These are phyloP conservation scores for Prunella fulvescens DNA, from an alignment of 2,113 vertebrate genomes.

Conservation along the genomic window DNA sequence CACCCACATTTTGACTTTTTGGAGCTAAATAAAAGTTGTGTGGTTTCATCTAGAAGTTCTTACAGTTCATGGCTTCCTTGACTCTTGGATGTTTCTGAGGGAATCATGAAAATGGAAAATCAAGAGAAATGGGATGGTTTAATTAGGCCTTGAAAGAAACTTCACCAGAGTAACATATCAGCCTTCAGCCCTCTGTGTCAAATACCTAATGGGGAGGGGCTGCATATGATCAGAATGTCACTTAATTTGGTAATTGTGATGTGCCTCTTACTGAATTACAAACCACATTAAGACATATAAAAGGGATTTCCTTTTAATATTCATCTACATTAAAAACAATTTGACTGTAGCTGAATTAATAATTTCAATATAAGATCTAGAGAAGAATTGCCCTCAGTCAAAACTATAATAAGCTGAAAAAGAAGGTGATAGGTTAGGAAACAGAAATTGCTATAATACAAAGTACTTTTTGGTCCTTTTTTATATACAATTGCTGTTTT, in stretches of 20 bases:
- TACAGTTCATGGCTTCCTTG: neutral
- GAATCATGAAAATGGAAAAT: neutral
- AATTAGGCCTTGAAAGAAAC: neutral
- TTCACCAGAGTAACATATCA: neutral
- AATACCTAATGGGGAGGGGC: neutral
- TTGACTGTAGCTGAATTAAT: neutral
- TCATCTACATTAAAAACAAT: neutral
- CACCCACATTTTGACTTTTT: neutral
- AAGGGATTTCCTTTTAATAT: neutral
- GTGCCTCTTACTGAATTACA: neutral
- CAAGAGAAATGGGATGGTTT: neutral
- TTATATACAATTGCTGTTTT: neutral
- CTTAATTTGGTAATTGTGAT: neutral
- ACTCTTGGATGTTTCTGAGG: neutral
- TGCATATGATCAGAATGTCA: neutral
- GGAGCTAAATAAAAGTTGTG: neutral
- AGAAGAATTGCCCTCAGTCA: neutral
- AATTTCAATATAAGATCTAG: neutral
- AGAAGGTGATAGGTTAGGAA: neutral
- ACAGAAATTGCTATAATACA: neutral
- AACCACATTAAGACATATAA: neutral
- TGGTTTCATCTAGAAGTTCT: neutral
- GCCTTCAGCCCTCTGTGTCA: neutral
- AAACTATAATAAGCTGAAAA: neutral
- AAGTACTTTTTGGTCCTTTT: neutral